Conservation (phyloP, 1,140 invertebrate species). For the Bombus pascuorum region DNA sequence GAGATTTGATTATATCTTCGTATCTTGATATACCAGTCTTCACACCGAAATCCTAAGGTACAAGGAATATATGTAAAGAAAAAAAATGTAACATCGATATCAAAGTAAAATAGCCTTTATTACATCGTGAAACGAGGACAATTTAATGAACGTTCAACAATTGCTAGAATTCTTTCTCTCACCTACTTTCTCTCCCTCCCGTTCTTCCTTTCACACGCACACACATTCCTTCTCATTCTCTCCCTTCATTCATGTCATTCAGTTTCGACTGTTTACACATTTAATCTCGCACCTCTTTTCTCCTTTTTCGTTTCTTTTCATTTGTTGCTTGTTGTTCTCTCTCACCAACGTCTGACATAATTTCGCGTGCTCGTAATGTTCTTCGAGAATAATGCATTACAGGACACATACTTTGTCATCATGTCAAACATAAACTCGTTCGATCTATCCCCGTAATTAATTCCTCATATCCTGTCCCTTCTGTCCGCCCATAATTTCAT, state of each 20-base stretch:
- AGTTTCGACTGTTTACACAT: constrained; percentile 29
- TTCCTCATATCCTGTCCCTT: constrained; percentile 19
- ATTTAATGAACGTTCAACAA: constrained; percentile 73
- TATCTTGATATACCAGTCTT: background rate
- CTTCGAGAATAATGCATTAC: constrained; percentile 60
- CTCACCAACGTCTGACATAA: constrained; percentile 45
- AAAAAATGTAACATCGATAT: constrained; percentile 39
- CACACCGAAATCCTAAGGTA: background rate
- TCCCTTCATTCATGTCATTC: constrained; percentile 25
- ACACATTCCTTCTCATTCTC: background rate
- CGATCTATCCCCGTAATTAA: constrained; percentile 20
- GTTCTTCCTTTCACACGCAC: constrained; percentile 4
- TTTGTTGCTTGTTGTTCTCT: constrained; percentile 37
- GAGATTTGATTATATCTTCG: background rate
- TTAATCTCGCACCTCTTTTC: constrained; percentile 36
- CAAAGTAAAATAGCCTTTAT: constrained; percentile 74
- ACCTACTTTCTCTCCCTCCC: constrained; percentile 27
- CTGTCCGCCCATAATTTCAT: constrained; percentile 26
- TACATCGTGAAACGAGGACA: constrained; percentile 73
- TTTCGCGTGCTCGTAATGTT: constrained; percentile 42
- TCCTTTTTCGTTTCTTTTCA: constrained; percentile 12
- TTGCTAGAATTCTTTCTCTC: constrained; percentile 64
- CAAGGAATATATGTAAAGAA: background rate
- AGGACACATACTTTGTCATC: constrained; percentile 26
- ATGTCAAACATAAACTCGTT: constrained; percentile 12